phyloP scores from a whole-genome alignment of 2,888 invertebrate species.

The Seira musarum region DNA sequence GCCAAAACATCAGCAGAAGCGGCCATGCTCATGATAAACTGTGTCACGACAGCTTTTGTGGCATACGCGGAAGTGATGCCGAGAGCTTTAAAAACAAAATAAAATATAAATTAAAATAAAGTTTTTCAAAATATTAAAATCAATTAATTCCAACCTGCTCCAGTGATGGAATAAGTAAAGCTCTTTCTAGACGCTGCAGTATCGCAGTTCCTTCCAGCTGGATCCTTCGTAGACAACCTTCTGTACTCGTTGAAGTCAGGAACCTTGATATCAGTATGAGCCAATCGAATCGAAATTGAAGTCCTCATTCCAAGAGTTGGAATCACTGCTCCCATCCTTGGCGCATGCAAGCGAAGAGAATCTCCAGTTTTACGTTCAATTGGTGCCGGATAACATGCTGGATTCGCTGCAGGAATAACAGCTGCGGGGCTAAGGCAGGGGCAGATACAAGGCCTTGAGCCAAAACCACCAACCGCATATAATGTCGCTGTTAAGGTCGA shows the following conservation, averaged over 20 bases:
- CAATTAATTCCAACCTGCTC: slow-evolving; percentile 71
- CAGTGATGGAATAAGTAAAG: slow-evolving; percentile 89
- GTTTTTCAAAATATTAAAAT: not conserved
- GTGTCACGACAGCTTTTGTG: slow-evolving; percentile 88
- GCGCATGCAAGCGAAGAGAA: slow-evolving; percentile 74
- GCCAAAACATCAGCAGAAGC: slow-evolving; percentile 96
- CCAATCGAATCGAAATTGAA: slow-evolving; percentile 78
- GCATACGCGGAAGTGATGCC: slow-evolving; percentile 84
- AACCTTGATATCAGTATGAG: slow-evolving; percentile 90
- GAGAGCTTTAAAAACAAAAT: not conserved
- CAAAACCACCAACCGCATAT: no score
- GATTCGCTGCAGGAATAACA: slow-evolving; percentile 75
- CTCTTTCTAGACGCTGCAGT: slow-evolving; percentile 80
- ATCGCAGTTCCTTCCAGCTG: slow-evolving; percentile 76
- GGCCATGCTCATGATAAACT: slow-evolving; percentile 86
- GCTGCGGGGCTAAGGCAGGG: slow-evolving; percentile 81
- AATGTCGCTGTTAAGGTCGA: no score
- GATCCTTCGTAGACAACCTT: slow-evolving; percentile 79
- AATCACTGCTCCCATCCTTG: slow-evolving; percentile 53
- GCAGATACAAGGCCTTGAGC: no score
- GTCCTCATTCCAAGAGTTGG: slow-evolving; percentile 65
- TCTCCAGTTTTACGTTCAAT: slow-evolving; percentile 73
- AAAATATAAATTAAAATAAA: not conserved
- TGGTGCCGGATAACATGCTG: slow-evolving; percentile 72
- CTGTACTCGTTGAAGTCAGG: slow-evolving; percentile 93